These are phyloP conservation scores for Agraylea sexmaculata DNA, from an alignment of 1,140 invertebrate genomes.

Conservation along the genomic window DNA sequence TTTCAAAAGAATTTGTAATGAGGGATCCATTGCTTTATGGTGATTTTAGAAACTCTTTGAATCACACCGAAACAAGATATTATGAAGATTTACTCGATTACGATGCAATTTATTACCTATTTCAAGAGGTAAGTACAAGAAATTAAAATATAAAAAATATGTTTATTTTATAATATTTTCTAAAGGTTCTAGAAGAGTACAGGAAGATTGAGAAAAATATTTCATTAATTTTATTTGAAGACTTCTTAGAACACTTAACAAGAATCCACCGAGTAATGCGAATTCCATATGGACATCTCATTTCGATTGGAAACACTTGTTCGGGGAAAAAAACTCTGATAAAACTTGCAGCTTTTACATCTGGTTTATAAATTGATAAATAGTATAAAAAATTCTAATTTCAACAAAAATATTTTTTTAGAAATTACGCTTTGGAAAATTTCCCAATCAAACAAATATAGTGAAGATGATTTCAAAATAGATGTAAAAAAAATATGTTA, in stretches of 20 bases:
- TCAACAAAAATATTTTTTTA: too few species aligned
- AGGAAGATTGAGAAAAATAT: slow-evolving; percentile 59
- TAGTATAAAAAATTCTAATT: too few species aligned
- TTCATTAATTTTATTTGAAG: slow-evolving; percentile 77
- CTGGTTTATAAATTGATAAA: slow-evolving; percentile 46
- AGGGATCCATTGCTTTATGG: slow-evolving; percentile 77
- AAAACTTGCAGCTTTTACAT: slow-evolving; percentile 59
- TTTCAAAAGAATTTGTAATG: slow-evolving; percentile 48
- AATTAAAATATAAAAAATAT: not conserved
- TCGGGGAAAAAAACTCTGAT: slow-evolving; percentile 71
- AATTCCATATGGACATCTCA: slow-evolving; percentile 70
- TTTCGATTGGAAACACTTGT: slow-evolving; percentile 77
- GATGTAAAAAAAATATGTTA: too few species aligned
- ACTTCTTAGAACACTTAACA: slow-evolving; percentile 79
- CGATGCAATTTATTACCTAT: slow-evolving; percentile 69
- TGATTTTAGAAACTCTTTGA: slow-evolving; percentile 73
- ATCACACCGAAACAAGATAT: slow-evolving; percentile 60
- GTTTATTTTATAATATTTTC: slow-evolving; percentile 1
- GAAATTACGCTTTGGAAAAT: too few species aligned
- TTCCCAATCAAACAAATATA: too few species aligned
- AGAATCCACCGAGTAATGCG: slow-evolving; percentile 70
- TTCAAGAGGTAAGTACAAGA: slow-evolving; percentile 56
- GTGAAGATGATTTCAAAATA: too few species aligned
- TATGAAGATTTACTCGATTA: slow-evolving; percentile 88
- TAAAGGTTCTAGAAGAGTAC: slow-evolving; percentile 72